Percentiles rank a stretch among this genome's conserved stretches.
Conservation (phyloP, 2,113 vertebrate species). For the Rafetus swinhoei region DNA sequence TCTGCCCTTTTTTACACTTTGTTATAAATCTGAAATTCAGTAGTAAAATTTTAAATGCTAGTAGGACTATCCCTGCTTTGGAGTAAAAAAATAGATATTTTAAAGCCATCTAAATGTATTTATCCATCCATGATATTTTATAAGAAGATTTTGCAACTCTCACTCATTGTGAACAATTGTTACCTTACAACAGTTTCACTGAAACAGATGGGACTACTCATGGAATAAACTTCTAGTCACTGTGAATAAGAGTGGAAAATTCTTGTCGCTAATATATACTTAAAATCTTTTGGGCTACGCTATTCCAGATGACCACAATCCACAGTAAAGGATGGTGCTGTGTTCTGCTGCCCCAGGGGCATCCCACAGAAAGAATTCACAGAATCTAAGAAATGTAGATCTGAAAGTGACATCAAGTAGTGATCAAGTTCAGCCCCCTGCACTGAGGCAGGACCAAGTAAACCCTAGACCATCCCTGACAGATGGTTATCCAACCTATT, state of each 20-base stretch:
- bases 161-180: neutral
- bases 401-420: neutral
- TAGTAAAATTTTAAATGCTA: neutral
- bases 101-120: neutral
- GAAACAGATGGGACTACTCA: neutral
- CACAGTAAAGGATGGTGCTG: neutral
- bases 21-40: neutral
- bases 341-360: rapidly evolving
- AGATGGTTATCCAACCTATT: neutral
- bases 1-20: neutral
- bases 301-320: neutral
- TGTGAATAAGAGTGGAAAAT: neutral
- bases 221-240: neutral
- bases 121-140: neutral
- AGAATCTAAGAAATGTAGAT: neutral
- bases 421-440: neutral
- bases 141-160: neutral
- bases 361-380: neutral
- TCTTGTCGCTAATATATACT: neutral
- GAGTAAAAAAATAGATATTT: neutral
- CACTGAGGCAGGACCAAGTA: neutral
- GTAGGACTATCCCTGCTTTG: neutral
- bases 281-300: neutral
- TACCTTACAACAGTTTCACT: neutral
- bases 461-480: neutral